A percentile compares a stretch with the other conserved stretches of the same genome.
phyloP scores from a whole-genome alignment of 2,113 vertebrate genomes.

The Vulpes vulpes region DNA sequence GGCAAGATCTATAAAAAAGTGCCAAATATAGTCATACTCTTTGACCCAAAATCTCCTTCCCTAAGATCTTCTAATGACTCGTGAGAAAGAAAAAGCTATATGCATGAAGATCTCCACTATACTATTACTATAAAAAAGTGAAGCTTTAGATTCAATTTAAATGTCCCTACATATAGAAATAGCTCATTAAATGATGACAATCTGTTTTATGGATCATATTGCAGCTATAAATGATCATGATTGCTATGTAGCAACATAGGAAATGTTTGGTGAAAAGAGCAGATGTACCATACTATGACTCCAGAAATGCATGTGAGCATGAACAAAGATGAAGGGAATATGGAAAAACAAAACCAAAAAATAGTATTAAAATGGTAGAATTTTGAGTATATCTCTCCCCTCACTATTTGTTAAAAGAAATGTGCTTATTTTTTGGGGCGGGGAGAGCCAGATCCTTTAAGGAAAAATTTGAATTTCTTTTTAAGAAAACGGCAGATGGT shows the following conservation, averaged over 20 bases:
- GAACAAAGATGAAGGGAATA: not conserved
- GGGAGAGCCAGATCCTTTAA: constrained; percentile 9
- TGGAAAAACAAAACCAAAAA: not conserved
- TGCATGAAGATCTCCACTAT: not conserved
- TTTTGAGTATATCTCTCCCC: constrained; percentile 43
- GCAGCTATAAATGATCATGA: not conserved
- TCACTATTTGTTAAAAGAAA: not conserved
- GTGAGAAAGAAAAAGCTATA: not conserved
- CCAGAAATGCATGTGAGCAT: not conserved
- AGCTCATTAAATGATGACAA: not conserved
- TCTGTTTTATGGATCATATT: not conserved
- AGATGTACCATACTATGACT: not conserved
- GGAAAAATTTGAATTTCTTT: constrained; percentile 13
- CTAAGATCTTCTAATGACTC: not conserved
- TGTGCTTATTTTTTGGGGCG: not conserved
- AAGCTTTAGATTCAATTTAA: not conserved
- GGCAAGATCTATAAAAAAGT: not conserved
- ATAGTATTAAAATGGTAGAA: not conserved
- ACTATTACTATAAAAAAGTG: constrained; percentile 17
- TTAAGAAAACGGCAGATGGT: constrained; percentile 56
- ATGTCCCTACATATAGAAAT: not conserved
- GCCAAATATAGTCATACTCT: not conserved
- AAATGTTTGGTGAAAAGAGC: not conserved
- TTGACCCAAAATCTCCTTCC: constrained; percentile 5
- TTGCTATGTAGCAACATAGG: not conserved